A percentile compares a stretch with the other conserved stretches of the same genome.
Evolutionary conservation across 2,888 invertebrate species (phyloP).

Genomic region (Dynastes tityus): DNA sequence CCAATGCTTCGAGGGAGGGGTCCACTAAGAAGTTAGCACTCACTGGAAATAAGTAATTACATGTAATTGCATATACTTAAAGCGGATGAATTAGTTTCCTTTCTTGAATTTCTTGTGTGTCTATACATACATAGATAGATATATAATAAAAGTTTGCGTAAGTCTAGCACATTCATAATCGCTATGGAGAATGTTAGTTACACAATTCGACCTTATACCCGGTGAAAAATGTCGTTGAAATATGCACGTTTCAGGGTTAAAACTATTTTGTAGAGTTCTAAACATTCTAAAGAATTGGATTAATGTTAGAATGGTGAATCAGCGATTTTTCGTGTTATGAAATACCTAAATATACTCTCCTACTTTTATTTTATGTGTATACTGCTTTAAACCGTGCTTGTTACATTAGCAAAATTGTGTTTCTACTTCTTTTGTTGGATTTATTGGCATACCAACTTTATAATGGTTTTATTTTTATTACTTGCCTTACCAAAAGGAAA

Average conservation of each 20-base stretch:
- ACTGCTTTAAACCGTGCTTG: too few relatives aligned
- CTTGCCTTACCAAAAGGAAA: too few relatives aligned
- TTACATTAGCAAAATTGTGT: too few relatives aligned
- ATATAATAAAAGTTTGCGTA: background rate
- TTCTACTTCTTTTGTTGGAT: too few relatives aligned
- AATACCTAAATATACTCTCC: too few relatives aligned
- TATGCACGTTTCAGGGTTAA: background rate
- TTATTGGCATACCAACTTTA: too few relatives aligned
- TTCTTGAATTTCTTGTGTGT: background rate
- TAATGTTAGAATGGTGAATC: too few relatives aligned
- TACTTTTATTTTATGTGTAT: too few relatives aligned
- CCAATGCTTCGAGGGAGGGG: conserved; percentile 78
- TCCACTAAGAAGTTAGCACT: conserved; percentile 56
- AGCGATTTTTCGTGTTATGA: too few relatives aligned
- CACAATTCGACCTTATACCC: background rate
- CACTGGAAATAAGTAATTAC: conserved; percentile 22
- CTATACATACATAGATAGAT: too few relatives aligned
- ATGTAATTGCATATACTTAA: background rate
- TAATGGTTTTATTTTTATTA: too few relatives aligned
- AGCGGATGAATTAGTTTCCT: background rate
- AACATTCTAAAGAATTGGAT: too few relatives aligned
- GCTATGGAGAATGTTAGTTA: background rate
- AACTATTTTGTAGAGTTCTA: background rate
- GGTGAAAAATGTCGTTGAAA: background rate
- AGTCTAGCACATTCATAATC: background rate